Evolutionary conservation across 2,113 vertebrate genomes (phyloP).

Genomic region (Nothoprocta pentlandii): DNA sequence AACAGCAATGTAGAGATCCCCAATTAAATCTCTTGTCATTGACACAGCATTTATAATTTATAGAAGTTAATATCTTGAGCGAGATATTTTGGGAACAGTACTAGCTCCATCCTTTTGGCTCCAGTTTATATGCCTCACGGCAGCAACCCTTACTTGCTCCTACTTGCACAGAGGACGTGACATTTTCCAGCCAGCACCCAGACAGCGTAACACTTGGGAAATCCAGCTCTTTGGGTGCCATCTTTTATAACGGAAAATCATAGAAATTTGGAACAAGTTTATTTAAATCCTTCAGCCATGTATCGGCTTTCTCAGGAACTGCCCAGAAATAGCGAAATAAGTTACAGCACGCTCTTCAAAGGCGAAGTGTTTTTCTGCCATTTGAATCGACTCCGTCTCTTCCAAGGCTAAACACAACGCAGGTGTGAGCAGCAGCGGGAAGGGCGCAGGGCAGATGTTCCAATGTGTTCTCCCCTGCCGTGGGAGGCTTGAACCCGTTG

Average conservation of each 20-base stretch:
- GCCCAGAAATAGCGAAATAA: conserved; percentile 26
- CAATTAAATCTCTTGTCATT: not conserved
- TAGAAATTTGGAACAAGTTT: conserved; percentile 10
- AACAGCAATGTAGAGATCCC: fast-evolving
- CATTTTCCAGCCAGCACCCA: not conserved
- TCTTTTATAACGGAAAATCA: conserved; percentile 6
- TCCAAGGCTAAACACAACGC: conserved; percentile 17
- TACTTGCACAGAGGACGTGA: not conserved
- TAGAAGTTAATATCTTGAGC: not conserved
- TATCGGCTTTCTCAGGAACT: conserved; percentile 24
- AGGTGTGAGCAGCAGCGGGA: conserved; percentile 3
- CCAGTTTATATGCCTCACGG: not conserved
- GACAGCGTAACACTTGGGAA: not conserved
- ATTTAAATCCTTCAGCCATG: not conserved
- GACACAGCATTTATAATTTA: not conserved
- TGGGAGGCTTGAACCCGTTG: not conserved
- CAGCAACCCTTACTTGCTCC: fast-evolving
- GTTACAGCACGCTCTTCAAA: conserved; percentile 32
- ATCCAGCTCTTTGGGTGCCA: not conserved
- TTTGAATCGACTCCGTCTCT: not conserved
- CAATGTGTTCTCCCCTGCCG: not conserved
- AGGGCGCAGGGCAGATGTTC: conserved; percentile 33
- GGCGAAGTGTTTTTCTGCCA: conserved; percentile 12
- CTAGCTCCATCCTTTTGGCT: not conserved
- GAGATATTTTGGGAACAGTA: not conserved